Evolutionary conservation across 2,113 vertebrate species (phyloP).

Genomic region (Gopherus flavomarginatus): DNA sequence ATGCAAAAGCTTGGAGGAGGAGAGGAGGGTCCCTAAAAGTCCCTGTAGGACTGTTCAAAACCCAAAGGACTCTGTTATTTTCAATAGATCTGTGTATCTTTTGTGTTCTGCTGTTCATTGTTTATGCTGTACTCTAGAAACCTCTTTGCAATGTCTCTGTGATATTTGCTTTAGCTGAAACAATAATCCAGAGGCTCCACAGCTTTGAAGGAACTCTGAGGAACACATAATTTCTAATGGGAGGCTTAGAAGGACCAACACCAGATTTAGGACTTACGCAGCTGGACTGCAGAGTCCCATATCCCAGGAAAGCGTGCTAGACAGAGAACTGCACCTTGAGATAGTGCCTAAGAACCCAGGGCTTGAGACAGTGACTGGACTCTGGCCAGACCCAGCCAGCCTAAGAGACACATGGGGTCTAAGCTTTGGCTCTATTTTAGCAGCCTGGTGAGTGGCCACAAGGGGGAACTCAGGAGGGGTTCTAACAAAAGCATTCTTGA

Average conservation of each 20-base stretch:
- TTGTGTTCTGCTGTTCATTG: background rate
- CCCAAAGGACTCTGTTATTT: background rate
- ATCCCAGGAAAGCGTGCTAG: background rate
- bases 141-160: background rate
- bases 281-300: too few species aligned
- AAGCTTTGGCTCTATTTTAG: too few species aligned
- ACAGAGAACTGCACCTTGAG: background rate
- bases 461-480: too few species aligned
- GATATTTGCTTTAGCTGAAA: too few species aligned
- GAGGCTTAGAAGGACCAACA: too few species aligned
- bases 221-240: too few species aligned
- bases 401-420: too few species aligned
- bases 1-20: background rate
- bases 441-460: too few species aligned
- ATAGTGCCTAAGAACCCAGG: background rate
- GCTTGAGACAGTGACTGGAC: background rate
- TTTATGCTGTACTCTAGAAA: background rate
- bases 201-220: too few species aligned
- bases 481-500: too few species aligned
- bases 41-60: background rate
- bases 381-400: background rate
- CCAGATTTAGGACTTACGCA: too few species aligned
- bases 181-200: too few species aligned
- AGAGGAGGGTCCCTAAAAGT: background rate
- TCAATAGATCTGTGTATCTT: background rate